These are phyloP conservation scores for Cynoglossus semilaevis DNA, from an alignment of 2,113 vertebrate genomes.

Conservation along the genomic window DNA sequence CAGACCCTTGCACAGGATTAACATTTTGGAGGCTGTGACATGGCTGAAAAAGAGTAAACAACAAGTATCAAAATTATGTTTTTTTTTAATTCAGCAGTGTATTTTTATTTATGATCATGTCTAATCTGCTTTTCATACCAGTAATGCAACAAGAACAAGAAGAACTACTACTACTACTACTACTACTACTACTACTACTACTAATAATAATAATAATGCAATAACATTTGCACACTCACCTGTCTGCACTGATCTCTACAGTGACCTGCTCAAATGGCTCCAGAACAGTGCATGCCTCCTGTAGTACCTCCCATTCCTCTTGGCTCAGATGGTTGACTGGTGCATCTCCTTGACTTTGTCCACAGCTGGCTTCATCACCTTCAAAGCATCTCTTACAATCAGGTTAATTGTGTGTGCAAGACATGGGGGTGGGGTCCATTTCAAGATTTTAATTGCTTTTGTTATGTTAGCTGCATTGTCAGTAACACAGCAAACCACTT, in stretches of 20 bases:
- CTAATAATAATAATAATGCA: too few species aligned
- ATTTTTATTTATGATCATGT: neutral
- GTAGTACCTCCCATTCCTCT: neutral
- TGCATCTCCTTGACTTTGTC: constrained; percentile 13
- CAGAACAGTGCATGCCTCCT: neutral
- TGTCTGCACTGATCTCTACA: neutral
- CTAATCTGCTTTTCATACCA: neutral
- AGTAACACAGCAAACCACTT: too few species aligned
- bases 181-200: too few species aligned
- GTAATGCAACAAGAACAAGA: neutral
- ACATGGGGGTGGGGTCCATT: too few species aligned
- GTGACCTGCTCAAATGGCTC: constrained; percentile 6
- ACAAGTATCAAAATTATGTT: neutral
- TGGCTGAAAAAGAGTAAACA: neutral
- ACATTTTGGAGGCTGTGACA: neutral
- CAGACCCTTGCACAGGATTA: neutral
- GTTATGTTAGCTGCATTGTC: too few species aligned
- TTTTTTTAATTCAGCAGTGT: neutral
- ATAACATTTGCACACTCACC: neutral
- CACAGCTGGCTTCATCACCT: constrained; percentile 9
- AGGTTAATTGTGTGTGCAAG: too few species aligned
- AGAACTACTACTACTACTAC: too few species aligned
- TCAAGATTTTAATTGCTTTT: too few species aligned
- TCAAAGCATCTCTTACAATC: too few species aligned
- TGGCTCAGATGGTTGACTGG: neutral